Conservation (phyloP, 2,797 vertebrate species). For the Vespertilio murinus region DNA sequence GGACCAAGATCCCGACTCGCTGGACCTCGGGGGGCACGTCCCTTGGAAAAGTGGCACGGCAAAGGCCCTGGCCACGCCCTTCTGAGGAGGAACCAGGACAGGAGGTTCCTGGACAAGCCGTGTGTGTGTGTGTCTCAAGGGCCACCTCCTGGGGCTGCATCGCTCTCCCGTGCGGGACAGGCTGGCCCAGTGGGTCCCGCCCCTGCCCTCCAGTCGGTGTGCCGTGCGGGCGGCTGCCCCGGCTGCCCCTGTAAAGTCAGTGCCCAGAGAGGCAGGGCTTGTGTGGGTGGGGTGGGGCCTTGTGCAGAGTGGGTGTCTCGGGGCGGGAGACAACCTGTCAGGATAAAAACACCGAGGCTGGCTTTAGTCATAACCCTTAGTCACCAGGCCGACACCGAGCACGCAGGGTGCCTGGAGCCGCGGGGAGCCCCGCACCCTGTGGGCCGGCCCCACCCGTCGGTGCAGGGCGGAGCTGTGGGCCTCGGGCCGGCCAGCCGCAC, state of each 20-base stretch:
- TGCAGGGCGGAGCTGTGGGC: fast-evolving
- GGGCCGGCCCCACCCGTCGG: too few relatives aligned
- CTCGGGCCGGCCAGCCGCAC: background rate
- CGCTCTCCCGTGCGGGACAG: background rate
- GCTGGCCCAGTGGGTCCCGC: background rate
- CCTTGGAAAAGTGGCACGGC: background rate
- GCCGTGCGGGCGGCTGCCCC: background rate
- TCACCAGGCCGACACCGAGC: background rate
- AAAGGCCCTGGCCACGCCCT: background rate
- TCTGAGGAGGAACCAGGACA: background rate
- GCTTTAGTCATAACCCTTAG: background rate
- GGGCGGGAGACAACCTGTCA: background rate
- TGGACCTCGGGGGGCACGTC: background rate
- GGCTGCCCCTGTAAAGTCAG: background rate
- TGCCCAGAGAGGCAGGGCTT: background rate
- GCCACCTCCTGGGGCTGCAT: background rate
- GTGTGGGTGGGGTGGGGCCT: background rate
- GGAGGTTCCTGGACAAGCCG: too few relatives aligned
- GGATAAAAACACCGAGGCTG: background rate
- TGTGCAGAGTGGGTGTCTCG: background rate
- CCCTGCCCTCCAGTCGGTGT: background rate
- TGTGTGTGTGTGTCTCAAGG: background rate
- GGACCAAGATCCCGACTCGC: background rate
- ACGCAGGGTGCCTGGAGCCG: background rate
- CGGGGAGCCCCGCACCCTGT: background rate